phyloP scores from a whole-genome alignment of 2,797 vertebrate species.

The Takifugu rubripes region DNA sequence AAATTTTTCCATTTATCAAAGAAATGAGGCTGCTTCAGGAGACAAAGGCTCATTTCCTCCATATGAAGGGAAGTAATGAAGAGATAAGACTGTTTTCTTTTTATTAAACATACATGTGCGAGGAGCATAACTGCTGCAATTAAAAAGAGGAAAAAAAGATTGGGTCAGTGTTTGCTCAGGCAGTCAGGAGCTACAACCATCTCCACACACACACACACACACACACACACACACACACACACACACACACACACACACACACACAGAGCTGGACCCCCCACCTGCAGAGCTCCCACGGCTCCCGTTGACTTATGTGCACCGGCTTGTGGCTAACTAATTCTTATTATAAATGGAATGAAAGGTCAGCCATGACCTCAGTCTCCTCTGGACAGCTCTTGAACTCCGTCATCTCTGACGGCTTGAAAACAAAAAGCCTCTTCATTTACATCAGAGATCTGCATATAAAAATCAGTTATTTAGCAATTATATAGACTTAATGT shows the following conservation, averaged over 20 bases:
- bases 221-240: slow-evolving; percentile 18
- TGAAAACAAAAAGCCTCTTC: slow-evolving; percentile 45
- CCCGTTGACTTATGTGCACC: slow-evolving; percentile 71
- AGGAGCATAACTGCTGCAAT: slow-evolving; percentile 28
- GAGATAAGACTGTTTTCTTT: slow-evolving; percentile 46
- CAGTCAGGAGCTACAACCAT: slow-evolving; percentile 50
- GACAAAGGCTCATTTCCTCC: slow-evolving; percentile 21
- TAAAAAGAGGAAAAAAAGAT: slow-evolving; percentile 40
- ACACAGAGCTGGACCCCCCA: slow-evolving; percentile 48
- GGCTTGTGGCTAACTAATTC: slow-evolving; percentile 73
- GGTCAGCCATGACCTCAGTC: slow-evolving; percentile 65
- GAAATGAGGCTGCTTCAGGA: slow-evolving; percentile 9
- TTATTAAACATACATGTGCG: slow-evolving; percentile 28
- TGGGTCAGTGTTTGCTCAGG: slow-evolving; percentile 40
- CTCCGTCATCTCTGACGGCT: slow-evolving; percentile 33
- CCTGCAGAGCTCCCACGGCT: slow-evolving; percentile 61
- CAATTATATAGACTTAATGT: background rate
- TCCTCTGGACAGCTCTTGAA: slow-evolving; percentile 61
- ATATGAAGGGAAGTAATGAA: slow-evolving; percentile 24
- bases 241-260: slow-evolving; percentile 35
- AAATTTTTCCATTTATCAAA: background rate
- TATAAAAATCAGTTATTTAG: slow-evolving; percentile 38
- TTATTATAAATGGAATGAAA: slow-evolving; percentile 71
- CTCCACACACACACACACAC: slow-evolving; percentile 18
- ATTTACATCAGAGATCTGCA: slow-evolving; percentile 23